These are phyloP conservation scores for Eupithecia insigniata DNA, from an alignment of 2,888 invertebrate genomes.

Conservation along the genomic window DNA sequence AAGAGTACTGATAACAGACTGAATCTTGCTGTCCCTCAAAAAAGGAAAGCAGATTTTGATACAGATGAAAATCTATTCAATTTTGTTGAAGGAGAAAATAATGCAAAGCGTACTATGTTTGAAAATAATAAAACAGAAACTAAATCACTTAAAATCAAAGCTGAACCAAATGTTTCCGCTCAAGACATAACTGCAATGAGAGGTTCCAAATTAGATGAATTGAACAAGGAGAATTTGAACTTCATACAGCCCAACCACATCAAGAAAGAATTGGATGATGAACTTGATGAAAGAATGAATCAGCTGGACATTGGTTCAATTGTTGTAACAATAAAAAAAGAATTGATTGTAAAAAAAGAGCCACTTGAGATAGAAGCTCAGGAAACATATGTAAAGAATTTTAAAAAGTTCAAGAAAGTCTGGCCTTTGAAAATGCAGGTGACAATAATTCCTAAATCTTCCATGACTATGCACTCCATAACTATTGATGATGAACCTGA, in stretches of 20 bases:
- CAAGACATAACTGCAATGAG: slow-evolving; percentile 65
- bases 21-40: slow-evolving; percentile 67
- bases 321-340: slow-evolving; percentile 62
- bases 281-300: slow-evolving; percentile 67
- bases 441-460: slow-evolving; percentile 58
- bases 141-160: slow-evolving; percentile 34
- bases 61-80: slow-evolving; percentile 73
- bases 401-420: slow-evolving; percentile 78
- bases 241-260: slow-evolving; percentile 47
- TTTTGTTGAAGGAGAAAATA: slow-evolving; percentile 63
- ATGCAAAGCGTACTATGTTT: slow-evolving; percentile 52
- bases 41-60: slow-evolving; percentile 62
- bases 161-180: slow-evolving; percentile 41
- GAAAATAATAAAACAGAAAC: slow-evolving; percentile 36
- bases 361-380: slow-evolving; percentile 52
- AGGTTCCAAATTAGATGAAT: slow-evolving; percentile 69
- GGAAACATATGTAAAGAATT: slow-evolving; percentile 60
- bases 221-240: slow-evolving; percentile 59
- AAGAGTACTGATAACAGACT: slow-evolving; percentile 56
- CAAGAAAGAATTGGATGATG: slow-evolving; percentile 64
- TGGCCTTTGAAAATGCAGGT: slow-evolving; percentile 75
- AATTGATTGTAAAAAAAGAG: slow-evolving; percentile 73
- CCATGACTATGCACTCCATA: slow-evolving; percentile 45
- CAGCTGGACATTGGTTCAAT: slow-evolving; percentile 69
- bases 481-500: slow-evolving; percentile 17